Evolutionary conservation across 2,113 vertebrate genomes (phyloP), one percentile per base, ranked within the genome.

Genomic region (Campylomormyrus tamandua): DNA sequence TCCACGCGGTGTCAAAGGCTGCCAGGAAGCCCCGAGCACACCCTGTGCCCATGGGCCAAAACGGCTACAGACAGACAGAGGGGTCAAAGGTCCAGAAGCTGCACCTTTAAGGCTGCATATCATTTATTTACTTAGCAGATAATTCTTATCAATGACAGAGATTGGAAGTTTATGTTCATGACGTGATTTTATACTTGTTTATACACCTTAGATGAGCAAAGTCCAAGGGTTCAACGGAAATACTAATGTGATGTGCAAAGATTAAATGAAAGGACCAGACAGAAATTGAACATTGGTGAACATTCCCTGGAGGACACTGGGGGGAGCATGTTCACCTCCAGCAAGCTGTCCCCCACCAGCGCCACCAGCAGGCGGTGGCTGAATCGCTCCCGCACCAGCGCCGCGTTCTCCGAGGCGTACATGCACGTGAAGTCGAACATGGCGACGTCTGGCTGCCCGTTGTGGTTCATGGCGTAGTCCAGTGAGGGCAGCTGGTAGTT

Each of bases 361-460:
- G 98, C 95, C 48, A 99, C 98, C 39, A 99, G 95, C 45, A 99
- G 95, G 84, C 95, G 97, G 94, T 97, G 97, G 13, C 97, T 96
- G 90, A 96, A 96, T 15, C 98, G 94, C 92, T 99, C 98, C 66
- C 98, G 95, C 93, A 98, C 95, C 87, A 99, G 94, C 0, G 98
- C 98, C 0, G 98, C 98, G 0, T 99, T 99, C 94, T 99, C 98
- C 0, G 98, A 99, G 13, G 98, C 98, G 2, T 99, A 97, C 98
- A 99, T 99, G 94, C 95, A 97, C 31, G 98, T 99, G 92, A 99
- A 99, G 94, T 99, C 98, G 48, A 99, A 99, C 98, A 99, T 99
- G 49, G 98, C 98, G 90, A 98, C 98, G 8, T 99, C 98, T 2
- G 97, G 97, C 92, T 98, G 98, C 77, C 96, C 96, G 0, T 96